Evolutionary conservation across 2,888 invertebrate species (phyloP), one percentile per base, ranked within the genome.

Genomic region (Callimorpha dominula): DNA sequence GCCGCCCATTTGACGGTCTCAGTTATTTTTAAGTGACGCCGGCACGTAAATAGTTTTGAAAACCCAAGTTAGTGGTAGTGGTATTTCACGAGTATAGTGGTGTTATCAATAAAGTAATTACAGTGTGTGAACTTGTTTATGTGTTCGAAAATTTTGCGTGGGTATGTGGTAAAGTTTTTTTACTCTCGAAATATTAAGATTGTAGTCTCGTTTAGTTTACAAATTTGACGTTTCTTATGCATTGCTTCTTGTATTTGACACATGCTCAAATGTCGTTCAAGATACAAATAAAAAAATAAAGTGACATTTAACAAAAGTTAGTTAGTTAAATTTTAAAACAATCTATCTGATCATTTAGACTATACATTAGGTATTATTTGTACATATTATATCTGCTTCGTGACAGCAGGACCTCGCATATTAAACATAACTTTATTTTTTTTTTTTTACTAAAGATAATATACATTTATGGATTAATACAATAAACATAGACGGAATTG

Each of bases 1-100:
- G 79, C 83, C 89, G 86, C 91, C 88, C 90, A 87, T 83, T 79
- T 83, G 70, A 74, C 73, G 77, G 74, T 77, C 72, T 68, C 68
- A 72, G 65, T 82, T 78, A 52, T 73, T 71, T 65, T 72, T 63
- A 70, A 68, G 70, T 74, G 67, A 72, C 40, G 72, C 17, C 54
- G 11, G 66, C 57, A n/a, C 70, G 63, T 67, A 70, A 67, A 67
- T 73, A 73, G 65, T 65, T 65, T 60, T 4, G 62, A 43, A 17
- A 54, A 70, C 43, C 67, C 43, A 65, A 49, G 52, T 72, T 74
- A 68, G 73, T 76, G 63, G 68, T 31, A 0, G 3, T 60, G 31
- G 31, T 12, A 60, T 31, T 78, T 65, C 78, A 17, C 9, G 20
- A 40, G 15, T 57, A 20, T 4, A 60, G 46, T 5, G 50, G 50